Conservation (phyloP, 1,140 invertebrate genomes). For the Pygmarrhopalites habei region DNA sequence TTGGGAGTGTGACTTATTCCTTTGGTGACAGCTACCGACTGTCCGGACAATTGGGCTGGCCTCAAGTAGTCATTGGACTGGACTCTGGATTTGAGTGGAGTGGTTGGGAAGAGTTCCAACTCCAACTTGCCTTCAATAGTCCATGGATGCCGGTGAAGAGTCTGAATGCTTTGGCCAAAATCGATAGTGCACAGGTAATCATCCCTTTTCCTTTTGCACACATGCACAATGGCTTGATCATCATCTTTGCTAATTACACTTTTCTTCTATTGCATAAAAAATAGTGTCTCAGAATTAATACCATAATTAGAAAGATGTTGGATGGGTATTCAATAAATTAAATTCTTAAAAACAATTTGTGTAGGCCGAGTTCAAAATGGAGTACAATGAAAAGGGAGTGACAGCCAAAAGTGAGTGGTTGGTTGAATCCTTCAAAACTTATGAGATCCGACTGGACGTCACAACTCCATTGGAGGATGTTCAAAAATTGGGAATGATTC, state of each 20-base stretch:
- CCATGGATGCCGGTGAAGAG: slow-evolving; percentile 37
- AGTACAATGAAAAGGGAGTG: slow-evolving; percentile 35
- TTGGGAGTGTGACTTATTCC: slow-evolving; percentile 38
- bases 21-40: slow-evolving; percentile 33
- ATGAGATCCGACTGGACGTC: slow-evolving; percentile 33
- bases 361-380: slow-evolving; percentile 23
- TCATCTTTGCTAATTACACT: too few species aligned
- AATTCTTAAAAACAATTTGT: too few species aligned
- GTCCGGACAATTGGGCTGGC: slow-evolving; percentile 36
- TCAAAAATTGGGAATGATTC: slow-evolving; percentile 22
- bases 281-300: too few species aligned
- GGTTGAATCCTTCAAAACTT: slow-evolving; percentile 20
- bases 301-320: too few species aligned
- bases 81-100: slow-evolving; percentile 32
- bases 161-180: slow-evolving; percentile 33
- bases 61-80: slow-evolving; percentile 32
- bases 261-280: too few species aligned
- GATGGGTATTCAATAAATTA: too few species aligned
- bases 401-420: slow-evolving; percentile 29
- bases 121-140: slow-evolving; percentile 28
- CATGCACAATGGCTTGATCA: too few species aligned
- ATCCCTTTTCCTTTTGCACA: neutral
- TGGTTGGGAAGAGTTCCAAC: slow-evolving; percentile 37
- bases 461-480: slow-evolving; percentile 20
- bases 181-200: slow-evolving; percentile 37